A percentile compares a stretch with the other conserved stretches of the same genome.
Evolutionary conservation across 1,140 invertebrate genomes (phyloP).

Genomic region (Doryteuthis pealeii): DNA sequence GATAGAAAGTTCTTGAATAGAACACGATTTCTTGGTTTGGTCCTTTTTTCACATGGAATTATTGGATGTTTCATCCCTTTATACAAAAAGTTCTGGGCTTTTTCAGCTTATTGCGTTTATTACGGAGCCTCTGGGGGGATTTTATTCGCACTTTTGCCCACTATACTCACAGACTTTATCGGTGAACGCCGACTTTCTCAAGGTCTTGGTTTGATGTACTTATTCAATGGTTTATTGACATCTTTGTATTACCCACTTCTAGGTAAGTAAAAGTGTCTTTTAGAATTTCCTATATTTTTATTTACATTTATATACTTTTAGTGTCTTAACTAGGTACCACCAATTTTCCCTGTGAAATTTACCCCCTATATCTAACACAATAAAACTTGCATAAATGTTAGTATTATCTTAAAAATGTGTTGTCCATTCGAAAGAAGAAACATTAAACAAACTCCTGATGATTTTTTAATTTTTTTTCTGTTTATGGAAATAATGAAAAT

Average conservation of each 20-base stretch:
- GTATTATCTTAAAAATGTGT: too few species aligned
- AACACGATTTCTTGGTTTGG: background rate
- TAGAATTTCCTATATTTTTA: too few species aligned
- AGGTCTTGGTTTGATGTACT: background rate
- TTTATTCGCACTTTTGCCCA: background rate
- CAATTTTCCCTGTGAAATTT: too few species aligned
- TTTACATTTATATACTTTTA: too few species aligned
- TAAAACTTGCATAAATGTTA: too few species aligned
- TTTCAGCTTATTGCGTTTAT: background rate
- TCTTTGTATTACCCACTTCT: background rate
- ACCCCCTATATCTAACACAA: too few species aligned
- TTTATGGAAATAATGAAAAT: too few species aligned
- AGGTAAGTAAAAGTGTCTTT: slow-evolving; percentile 4
- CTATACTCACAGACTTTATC: slow-evolving; percentile 1
- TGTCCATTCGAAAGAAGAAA: too few species aligned
- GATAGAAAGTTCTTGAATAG: background rate
- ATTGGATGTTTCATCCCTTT: background rate
- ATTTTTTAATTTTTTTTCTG: too few species aligned
- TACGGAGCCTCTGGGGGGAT: background rate
- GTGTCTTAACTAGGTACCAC: too few species aligned
- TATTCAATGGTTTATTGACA: background rate
- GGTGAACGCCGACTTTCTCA: background rate
- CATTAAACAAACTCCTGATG: too few species aligned
- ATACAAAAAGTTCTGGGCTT: background rate
- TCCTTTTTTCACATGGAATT: background rate